Percentiles rank a stretch among this genome's conserved stretches.
phyloP scores from a whole-genome alignment of 2,888 invertebrate species.

The Capitulum mitella region DNA sequence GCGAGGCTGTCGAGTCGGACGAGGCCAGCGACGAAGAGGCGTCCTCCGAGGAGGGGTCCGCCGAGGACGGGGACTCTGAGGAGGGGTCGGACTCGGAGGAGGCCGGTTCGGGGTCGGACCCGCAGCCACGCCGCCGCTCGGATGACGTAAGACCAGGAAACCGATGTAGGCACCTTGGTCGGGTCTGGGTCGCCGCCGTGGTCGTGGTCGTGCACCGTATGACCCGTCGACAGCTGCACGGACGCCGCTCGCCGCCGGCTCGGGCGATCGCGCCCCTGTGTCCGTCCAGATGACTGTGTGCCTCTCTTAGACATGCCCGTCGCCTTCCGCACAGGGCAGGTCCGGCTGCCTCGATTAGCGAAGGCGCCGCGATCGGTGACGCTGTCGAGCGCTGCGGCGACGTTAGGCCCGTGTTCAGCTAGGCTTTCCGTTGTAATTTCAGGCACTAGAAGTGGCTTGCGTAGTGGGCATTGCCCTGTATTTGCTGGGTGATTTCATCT shows the following conservation, averaged over 20 bases:
- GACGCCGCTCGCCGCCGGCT: background rate
- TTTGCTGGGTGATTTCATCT: constrained; percentile 19
- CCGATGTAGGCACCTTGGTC: constrained; percentile 9
- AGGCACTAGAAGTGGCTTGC: constrained; percentile 11
- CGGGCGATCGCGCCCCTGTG: no score
- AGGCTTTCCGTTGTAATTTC: constrained; percentile 13
- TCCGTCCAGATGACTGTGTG: no score
- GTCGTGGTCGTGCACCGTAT: background rate
- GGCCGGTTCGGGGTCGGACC: background rate
- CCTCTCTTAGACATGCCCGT: no score
- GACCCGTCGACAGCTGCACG: background rate
- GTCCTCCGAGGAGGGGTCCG: background rate
- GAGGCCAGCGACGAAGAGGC: background rate
- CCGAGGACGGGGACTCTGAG: background rate
- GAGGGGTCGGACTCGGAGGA: constrained; percentile 6
- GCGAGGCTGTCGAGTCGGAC: no score
- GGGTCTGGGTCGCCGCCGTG: background rate
- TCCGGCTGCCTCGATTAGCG: no score
- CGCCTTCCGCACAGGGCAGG: no score
- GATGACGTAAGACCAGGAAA: constrained; percentile 21
- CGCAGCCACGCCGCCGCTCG: background rate
- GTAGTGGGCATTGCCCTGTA: constrained; percentile 21
- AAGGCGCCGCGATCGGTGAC: no score
- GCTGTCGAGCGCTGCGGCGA: no score
- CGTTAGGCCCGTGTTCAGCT: background rate